Base-by-base conservation (phyloP, 2,888 invertebrate genomes). In the Drosophila sordidula region DNA sequence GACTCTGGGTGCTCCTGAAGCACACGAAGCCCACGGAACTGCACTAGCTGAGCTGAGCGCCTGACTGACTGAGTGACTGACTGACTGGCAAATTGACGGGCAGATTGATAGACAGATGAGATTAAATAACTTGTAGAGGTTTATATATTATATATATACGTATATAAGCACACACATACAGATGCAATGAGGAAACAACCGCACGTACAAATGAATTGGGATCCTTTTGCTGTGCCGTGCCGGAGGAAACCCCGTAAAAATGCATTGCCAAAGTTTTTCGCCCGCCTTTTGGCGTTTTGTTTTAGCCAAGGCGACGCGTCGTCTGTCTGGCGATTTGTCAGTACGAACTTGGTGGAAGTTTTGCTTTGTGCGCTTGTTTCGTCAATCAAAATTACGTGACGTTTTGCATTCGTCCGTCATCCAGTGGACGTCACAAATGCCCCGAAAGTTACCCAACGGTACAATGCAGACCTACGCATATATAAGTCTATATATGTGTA, bases 31-130 rank as follows among this genome's bases (percentile, higher is more conserved):
- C 54, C 58, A 46, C 63, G 72, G 62, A 73, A 72, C 46, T 64
- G 78, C 78, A 73, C 41, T 78, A 34, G 58, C 59, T 41, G 14
- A 34, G 58, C 59, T 41, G 14, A 36, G 14, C 41, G 52, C 18
- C 46, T 55, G 38, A 22, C 62, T 26, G 50, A 50, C 52, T 68
- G 65, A 49, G 39, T 47, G 67, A 41, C 44, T 49, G 57, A 70
- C 80, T 67, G 77, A 56, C 70, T 80, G 84, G 70, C 91, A 92
- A 92, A 92, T 92, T 91, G 92, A 92, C 89, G 91, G 92, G 91
- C 92, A 91, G 90, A 85, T 90, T 91, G 92, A 92, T 91, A 90
- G 92, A 91, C 92, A 91, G 92, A 91, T 91, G 89, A 90, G 90
- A 91, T 90, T 91, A 91, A 92, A 91, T 91, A 91, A 91, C 90